Evolutionary conservation across 2,797 vertebrate species (phyloP), one percentile per base, ranked within the genome.

Genomic region (Crocidura indochinensis): DNA sequence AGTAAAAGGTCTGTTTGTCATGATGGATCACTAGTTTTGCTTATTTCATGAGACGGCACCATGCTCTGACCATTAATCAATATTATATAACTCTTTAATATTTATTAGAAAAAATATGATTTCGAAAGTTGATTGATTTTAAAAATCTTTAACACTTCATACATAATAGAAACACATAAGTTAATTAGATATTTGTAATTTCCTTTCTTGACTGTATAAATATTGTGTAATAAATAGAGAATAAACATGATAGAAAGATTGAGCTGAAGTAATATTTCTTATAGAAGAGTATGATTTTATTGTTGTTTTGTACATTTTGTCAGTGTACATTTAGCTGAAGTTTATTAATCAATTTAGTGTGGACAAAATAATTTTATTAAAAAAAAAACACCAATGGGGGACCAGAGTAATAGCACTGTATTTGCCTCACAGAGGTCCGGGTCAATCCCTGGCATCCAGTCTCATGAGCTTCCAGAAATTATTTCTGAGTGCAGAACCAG

Each of bases 261-360:
- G 90, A n/a, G 0, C 6, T 10, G 9, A 83, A 64, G 17, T 81
- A 38, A 92, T 51, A 78, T 82, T 73, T 87, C 51, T 84, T 38
- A 38, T 38, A 38, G 38, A 38, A 38, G 5, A 38, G n/a, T 15
- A 17, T 53, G 29, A 65, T 60, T 79, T 68, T 81, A 8, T 47
- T 38, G 72, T 62, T 56, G 84, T 91, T 38, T 80, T 5, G 19
- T 65, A 20, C 14, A 29, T 84, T 91, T 82, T 81, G 31, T 75
- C 20, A 85, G 26, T 19, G 27, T 65, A 7, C 49, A 31, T 87
- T 91, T 92, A 92, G 73, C 27, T 12, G 49, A 78, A 62, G 12
- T 8, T 67, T 38, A 56, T 46, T 15, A 82, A 46, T 82, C 64
- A 71, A 20, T 60, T 90, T 91, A 12, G 15, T 15, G 64, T 60